Conservation (phyloP, 1,140 invertebrate genomes). For the Choristoneura fumiferana region DNA sequence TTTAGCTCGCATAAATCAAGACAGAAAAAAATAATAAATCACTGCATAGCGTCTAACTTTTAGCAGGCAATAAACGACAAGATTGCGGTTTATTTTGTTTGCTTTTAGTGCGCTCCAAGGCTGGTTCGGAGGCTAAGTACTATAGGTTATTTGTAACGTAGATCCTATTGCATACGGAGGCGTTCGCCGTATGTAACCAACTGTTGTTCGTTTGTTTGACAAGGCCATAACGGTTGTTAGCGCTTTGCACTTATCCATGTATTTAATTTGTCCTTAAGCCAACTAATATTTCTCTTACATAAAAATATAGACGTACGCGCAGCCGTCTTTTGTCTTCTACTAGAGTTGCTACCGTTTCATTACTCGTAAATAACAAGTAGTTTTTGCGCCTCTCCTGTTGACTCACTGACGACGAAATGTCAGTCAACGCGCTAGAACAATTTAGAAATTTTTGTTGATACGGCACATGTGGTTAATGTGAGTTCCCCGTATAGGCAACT, state of each 20-base stretch:
- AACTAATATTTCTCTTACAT: not conserved
- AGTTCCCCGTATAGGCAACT: slow-evolving; percentile 14
- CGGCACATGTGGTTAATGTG: slow-evolving; percentile 16
- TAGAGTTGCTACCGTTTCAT: not conserved
- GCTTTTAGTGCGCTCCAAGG: slow-evolving; percentile 12
- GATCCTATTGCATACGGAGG: too few species aligned
- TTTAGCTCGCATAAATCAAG: slow-evolving; percentile 42
- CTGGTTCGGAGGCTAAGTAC: not conserved
- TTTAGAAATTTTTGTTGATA: slow-evolving; percentile 18
- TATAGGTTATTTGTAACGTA: too few species aligned
- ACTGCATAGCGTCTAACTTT: slow-evolving; percentile 33
- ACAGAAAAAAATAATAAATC: slow-evolving; percentile 42
- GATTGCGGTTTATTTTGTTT: slow-evolving; percentile 30
- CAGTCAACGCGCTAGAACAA: slow-evolving; percentile 10
- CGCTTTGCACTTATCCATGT: too few species aligned
- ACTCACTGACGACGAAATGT: slow-evolving; percentile 1
- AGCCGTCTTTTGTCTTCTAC: not conserved
- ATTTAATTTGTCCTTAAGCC: too few species aligned
- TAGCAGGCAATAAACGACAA: slow-evolving; percentile 31
- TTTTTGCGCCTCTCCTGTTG: not conserved
- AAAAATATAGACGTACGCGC: not conserved
- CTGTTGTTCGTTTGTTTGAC: too few species aligned
- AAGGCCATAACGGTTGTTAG: too few species aligned
- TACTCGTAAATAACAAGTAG: not conserved
- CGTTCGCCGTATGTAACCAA: too few species aligned